Percentiles rank a stretch among this genome's conserved stretches.
These are phyloP conservation scores for Campylomormyrus numenius DNA, from an alignment of 2,113 vertebrate genomes.

Conservation along the genomic window DNA sequence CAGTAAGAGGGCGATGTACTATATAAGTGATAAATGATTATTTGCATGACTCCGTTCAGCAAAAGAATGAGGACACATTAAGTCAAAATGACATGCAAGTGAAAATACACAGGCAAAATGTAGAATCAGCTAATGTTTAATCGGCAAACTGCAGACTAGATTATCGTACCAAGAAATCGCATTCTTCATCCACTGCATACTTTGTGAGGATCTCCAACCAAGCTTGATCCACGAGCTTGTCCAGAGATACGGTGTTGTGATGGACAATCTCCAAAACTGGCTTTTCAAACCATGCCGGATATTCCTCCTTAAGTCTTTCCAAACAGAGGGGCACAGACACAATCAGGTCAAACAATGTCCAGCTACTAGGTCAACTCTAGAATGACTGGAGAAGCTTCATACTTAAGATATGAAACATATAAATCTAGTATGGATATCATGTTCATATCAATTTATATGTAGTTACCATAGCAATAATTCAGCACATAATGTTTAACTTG, in stretches of 20 bases:
- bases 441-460: background rate
- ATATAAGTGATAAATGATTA: background rate
- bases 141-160: background rate
- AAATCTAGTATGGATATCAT: background rate
- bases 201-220: slow-evolving; percentile 98
- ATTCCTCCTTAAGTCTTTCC: slow-evolving; percentile 88
- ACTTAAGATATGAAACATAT: background rate
- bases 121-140: background rate
- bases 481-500: background rate
- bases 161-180: slow-evolving; percentile 85
- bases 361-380: background rate
- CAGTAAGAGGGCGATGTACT: background rate
- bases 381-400: background rate
- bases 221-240: slow-evolving; percentile 87
- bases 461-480: background rate
- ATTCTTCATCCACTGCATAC: slow-evolving; percentile 88
- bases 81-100: background rate
- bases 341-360: background rate
- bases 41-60: background rate
- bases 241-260: slow-evolving; percentile 91
- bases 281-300: slow-evolving; percentile 92
- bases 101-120: background rate
- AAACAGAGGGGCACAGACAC: background rate
- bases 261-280: slow-evolving; percentile 92
- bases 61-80: background rate